Percentiles rank a stretch among this genome's conserved stretches.
Evolutionary conservation across 2,113 vertebrate genomes (phyloP).

Genomic region (Cheirogaleus medius): DNA sequence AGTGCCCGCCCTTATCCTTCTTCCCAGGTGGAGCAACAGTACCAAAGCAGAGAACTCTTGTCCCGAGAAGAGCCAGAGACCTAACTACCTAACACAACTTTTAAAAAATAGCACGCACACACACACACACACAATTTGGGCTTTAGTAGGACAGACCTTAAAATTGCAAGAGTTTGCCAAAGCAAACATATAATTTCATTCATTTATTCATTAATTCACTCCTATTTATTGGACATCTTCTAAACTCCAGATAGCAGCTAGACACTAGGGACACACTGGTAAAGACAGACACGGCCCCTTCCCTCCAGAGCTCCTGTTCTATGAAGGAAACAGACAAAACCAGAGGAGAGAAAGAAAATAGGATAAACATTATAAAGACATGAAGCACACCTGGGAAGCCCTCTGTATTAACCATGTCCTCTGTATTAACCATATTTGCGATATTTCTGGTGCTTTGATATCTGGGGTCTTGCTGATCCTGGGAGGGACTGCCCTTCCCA

Average conservation of each 20-base stretch:
- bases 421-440: background rate
- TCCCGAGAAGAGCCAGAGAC: too few relatives aligned
- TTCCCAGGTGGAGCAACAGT: too few relatives aligned
- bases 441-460: background rate
- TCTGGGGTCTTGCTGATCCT: background rate
- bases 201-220: background rate
- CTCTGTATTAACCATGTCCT: background rate
- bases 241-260: background rate
- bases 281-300: background rate
- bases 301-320: background rate
- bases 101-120: background rate
- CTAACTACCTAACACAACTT: background rate
- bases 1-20: too few relatives aligned
- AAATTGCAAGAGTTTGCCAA: background rate
- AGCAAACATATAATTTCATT: background rate
- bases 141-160: background rate
- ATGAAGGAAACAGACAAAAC: background rate
- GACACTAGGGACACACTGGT: background rate
- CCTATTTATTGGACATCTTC: background rate
- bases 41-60: too few relatives aligned
- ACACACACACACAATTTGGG: background rate
- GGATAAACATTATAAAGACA: accelerated
- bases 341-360: background rate
- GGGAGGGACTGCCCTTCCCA: background rate
- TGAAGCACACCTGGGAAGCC: background rate